A percentile compares a stretch with the other conserved stretches of the same genome.
phyloP scores from a whole-genome alignment of 2,888 invertebrate genomes.

The Lasioglossum calceatum region DNA sequence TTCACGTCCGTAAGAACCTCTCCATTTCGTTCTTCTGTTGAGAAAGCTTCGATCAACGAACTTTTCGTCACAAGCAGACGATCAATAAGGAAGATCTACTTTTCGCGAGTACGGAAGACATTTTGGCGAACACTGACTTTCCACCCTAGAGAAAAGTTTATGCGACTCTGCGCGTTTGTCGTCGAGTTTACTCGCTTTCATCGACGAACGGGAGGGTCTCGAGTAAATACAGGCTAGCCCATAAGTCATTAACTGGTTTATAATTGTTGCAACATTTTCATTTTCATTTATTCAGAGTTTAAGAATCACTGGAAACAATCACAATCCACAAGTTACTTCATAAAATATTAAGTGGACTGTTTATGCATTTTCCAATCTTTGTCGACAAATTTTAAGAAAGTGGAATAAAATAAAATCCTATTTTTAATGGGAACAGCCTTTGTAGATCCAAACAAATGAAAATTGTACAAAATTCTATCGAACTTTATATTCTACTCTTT shows the following conservation, averaged over 20 bases:
- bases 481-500: too few species aligned
- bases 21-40: neutral
- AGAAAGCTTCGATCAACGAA: neutral
- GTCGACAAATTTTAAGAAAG: too few species aligned
- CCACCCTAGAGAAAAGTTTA: neutral
- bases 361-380: too few species aligned
- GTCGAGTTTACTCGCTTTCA: constrained; percentile 31
- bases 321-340: neutral
- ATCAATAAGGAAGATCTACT: neutral
- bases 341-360: neutral
- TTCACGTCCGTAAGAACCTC: neutral
- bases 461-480: too few species aligned
- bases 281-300: neutral
- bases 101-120: constrained; percentile 11
- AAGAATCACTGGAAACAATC: neutral
- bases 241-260: neutral
- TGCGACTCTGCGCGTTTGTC: neutral
- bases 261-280: neutral
- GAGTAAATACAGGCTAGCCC: constrained; percentile 53
- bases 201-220: constrained; percentile 49
- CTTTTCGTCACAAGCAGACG: neutral
- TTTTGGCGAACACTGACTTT: neutral
- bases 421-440: too few species aligned
- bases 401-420: too few species aligned
- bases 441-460: too few species aligned